phyloP scores from a whole-genome alignment of 2,888 invertebrate genomes.

The Eupithecia abbreviata region DNA sequence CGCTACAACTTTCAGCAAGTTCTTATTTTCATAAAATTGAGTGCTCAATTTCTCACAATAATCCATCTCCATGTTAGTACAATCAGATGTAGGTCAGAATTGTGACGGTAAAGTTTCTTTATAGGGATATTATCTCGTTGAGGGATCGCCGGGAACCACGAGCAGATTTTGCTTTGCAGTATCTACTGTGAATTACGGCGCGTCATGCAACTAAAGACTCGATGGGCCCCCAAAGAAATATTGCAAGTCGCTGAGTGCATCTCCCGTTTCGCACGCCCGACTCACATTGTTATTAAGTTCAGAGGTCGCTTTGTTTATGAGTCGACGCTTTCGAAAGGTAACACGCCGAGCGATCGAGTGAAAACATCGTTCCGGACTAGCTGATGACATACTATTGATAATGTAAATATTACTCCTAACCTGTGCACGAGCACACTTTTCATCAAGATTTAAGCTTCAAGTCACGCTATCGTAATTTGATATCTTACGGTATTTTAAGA shows the following conservation, averaged over 20 bases:
- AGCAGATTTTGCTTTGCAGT: slow-evolving; percentile 64
- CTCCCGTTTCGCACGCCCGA: slow-evolving; percentile 82
- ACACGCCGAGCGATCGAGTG: slow-evolving; percentile 75
- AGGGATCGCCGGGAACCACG: slow-evolving; percentile 64
- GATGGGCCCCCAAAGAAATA: slow-evolving; percentile 76
- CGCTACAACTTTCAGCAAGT: slow-evolving; percentile 37
- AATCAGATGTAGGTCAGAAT: slow-evolving; percentile 71
- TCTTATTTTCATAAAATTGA: slow-evolving; percentile 34
- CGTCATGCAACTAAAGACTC: slow-evolving; percentile 69
- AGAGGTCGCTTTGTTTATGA: slow-evolving; percentile 82
- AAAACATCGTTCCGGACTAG: slow-evolving; percentile 74
- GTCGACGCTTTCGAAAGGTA: slow-evolving; percentile 81
- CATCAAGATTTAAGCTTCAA: slow-evolving; percentile 56
- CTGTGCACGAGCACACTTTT: slow-evolving; percentile 66
- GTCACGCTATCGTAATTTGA: slow-evolving; percentile 46
- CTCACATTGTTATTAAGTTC: slow-evolving; percentile 82
- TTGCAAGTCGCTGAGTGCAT: slow-evolving; percentile 76
- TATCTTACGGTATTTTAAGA: slow-evolving; percentile 35
- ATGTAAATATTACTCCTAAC: slow-evolving; percentile 76
- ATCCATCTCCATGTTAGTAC: slow-evolving; percentile 64
- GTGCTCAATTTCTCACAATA: slow-evolving; percentile 56
- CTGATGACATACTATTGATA: slow-evolving; percentile 82
- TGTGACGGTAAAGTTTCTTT: slow-evolving; percentile 66
- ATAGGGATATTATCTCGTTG: slow-evolving; percentile 65
- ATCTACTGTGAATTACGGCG: slow-evolving; percentile 64